These are phyloP conservation scores for Periplaneta americana DNA, from an alignment of 1,140 invertebrate species.

Conservation along the genomic window DNA sequence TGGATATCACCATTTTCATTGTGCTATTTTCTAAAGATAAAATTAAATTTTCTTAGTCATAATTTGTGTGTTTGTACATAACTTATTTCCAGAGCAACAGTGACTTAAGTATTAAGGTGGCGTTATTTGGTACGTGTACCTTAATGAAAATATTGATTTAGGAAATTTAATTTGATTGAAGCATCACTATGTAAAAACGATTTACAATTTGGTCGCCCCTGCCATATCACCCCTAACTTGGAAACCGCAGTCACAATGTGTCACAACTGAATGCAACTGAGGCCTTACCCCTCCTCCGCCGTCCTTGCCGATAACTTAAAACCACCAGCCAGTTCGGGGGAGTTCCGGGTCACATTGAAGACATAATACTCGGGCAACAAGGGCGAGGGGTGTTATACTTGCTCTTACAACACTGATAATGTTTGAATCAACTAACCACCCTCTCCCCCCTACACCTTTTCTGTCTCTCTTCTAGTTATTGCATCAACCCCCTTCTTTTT, in stretches of 20 bases:
- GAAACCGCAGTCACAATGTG: neutral
- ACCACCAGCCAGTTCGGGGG: neutral
- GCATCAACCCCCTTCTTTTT: slow-evolving; percentile 1
- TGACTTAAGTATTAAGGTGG: no score
- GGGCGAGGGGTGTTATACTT: neutral
- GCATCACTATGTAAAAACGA: no score
- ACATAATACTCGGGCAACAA: neutral
- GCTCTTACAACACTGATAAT: slow-evolving; percentile 10
- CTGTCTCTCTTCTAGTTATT: slow-evolving; percentile 1
- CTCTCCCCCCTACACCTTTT: neutral
- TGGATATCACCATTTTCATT: no score
- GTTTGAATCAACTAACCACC: slow-evolving; percentile 3
- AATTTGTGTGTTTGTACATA: no score
- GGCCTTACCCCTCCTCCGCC: neutral
- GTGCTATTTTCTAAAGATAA: no score
- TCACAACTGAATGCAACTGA: neutral
- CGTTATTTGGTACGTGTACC: no score
- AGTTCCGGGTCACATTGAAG: neutral
- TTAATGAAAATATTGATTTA: no score
- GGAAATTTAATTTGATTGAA: no score
- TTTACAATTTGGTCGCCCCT: neutral
- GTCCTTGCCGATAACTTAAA: neutral
- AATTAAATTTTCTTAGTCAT: no score
- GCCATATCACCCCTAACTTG: neutral
- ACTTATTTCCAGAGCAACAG: no score